Base-by-base conservation (phyloP, 2,888 invertebrate species). In the Luperina testacea region DNA sequence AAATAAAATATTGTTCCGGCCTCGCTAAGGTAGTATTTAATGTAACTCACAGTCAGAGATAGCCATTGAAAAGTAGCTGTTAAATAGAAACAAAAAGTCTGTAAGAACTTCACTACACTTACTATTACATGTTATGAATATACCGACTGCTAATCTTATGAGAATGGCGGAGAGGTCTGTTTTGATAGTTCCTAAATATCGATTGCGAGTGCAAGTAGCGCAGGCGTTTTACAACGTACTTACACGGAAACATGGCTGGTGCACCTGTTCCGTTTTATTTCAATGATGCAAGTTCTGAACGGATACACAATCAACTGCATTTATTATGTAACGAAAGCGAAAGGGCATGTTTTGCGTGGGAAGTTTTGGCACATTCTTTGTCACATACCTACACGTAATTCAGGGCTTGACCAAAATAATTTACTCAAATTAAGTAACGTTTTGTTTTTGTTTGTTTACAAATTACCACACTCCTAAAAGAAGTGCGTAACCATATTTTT, bases 61-160 rank as follows among this genome's bases (percentile, higher is more conserved):
- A 64, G 48, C 15, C 15, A 59, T 57, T 48, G 64, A 75, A 67
- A 81, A 45, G 64, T 27, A 68, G 59, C 9, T 69, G 24, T 72
- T 75, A 48, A 63, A 73, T 42, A 45, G 13, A 59, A 59, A 79
- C 70, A 64, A 72, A 20, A 69, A 64, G 3, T 48, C 32, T 24
- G 24, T n/a, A 42, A 57, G 24, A 57, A 65, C 15, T 69, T 24
- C 6, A n/a, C 53, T 57, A 48, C 24, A 75, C 77, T 81, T 82
- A 85, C 74, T 78, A 78, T 53, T 68, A 65, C 15, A 6, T 53
- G 68, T 90, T 82, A 84, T 81, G 87, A 90, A 89, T 85, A 83
- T 80, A 72, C 75, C 83, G 82, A 75, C 87, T 83, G 88, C 83
- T 84, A 87, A 82, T 81, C 85, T 90, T 90, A 91, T 90, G 89